Evolutionary conservation across 1,140 invertebrate genomes (phyloP).

Genomic region (Ectropis grisescens): DNA sequence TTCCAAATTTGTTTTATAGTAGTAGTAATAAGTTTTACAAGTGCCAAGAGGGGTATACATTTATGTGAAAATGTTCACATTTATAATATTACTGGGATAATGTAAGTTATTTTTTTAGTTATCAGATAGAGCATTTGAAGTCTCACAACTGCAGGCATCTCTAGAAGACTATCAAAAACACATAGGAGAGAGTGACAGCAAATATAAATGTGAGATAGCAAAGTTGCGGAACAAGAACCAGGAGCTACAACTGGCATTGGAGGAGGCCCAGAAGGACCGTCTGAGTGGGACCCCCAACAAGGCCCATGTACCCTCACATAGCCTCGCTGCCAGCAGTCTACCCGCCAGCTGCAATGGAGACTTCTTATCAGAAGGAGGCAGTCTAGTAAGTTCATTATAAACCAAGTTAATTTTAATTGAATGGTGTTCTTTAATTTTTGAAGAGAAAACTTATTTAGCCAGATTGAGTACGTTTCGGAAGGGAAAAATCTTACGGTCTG

Average conservation of each 20-base stretch:
- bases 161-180: slow-evolving; percentile 77
- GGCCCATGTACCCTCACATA: slow-evolving; percentile 8
- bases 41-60: no score
- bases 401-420: no score
- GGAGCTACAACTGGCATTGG: slow-evolving; percentile 63
- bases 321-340: slow-evolving; percentile 30
- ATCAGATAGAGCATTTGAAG: slow-evolving; percentile 81
- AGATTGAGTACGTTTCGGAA: no score
- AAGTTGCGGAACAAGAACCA: slow-evolving; percentile 70
- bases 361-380: slow-evolving; percentile 63
- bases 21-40: no score
- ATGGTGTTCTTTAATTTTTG: no score
- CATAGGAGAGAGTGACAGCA: slow-evolving; percentile 72
- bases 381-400: slow-evolving; percentile 44
- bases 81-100: no score
- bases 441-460: no score
- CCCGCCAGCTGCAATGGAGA: slow-evolving; percentile 59
- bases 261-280: slow-evolving; percentile 44
- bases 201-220: slow-evolving; percentile 65
- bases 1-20: no score
- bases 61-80: no score
- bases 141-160: slow-evolving; percentile 75
- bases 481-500: no score
- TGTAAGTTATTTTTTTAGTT: no score
- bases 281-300: slow-evolving; percentile 44